phyloP scores from a whole-genome alignment of 2,797 vertebrate species.

The Myripristis murdjan region DNA sequence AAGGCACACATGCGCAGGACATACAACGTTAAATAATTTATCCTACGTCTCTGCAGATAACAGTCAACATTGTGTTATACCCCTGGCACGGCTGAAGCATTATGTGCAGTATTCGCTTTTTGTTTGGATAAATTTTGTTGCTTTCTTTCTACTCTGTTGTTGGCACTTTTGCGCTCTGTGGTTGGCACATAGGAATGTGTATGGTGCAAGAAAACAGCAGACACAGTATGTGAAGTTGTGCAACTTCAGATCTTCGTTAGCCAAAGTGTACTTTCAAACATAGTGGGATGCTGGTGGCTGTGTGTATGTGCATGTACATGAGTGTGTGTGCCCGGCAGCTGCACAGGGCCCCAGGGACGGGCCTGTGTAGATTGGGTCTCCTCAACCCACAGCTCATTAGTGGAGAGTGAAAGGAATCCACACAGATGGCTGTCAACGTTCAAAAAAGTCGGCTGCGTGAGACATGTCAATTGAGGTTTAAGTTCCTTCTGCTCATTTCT shows the following conservation, averaged over 20 bases:
- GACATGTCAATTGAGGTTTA: conserved; percentile 89
- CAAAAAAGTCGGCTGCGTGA: conserved; percentile 85
- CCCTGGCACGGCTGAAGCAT: conserved; percentile 35
- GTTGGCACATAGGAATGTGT: conserved; percentile 53
- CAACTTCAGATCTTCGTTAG: conserved; percentile 77
- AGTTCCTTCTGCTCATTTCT: conserved; percentile 86
- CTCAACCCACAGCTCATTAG: conserved; percentile 89
- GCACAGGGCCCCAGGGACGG: conserved; percentile 86
- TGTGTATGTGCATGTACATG: conserved; percentile 37
- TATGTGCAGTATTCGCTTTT: conserved; percentile 55
- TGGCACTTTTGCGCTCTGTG: conserved; percentile 53
- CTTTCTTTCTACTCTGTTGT: conserved; percentile 35
- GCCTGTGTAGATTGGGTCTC: conserved; percentile 86
- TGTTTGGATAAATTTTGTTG: conserved; percentile 49
- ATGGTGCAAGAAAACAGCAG: conserved; percentile 59
- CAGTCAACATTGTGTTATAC: conserved; percentile 42
- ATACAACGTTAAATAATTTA: conserved; percentile 59
- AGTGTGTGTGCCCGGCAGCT: conserved; percentile 84
- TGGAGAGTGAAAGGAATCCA: conserved; percentile 87
- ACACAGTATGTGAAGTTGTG: conserved; percentile 71
- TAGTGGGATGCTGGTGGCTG: conserved; percentile 63
- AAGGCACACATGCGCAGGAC: conserved; percentile 32
- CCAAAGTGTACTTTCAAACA: conserved; percentile 73
- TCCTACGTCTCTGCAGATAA: conserved; percentile 40
- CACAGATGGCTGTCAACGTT: conserved; percentile 91